Conservation (phyloP, 2,797 vertebrate genomes). For the Dendrocincla tyrannina region DNA sequence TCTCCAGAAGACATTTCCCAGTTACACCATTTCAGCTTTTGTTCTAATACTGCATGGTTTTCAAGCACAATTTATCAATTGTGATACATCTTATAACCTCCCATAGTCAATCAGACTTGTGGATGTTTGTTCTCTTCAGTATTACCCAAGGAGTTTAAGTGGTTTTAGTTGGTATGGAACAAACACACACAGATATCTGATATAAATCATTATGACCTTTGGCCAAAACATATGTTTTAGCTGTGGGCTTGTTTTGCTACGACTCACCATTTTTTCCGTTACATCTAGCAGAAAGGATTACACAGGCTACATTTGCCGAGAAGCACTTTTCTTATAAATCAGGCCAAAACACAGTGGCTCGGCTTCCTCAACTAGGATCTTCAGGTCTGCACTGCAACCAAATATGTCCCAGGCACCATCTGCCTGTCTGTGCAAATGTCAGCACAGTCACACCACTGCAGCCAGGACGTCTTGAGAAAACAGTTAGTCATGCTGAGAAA, state of each 20-base stretch:
- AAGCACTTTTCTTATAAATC: not conserved
- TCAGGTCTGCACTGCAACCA: slow-evolving; percentile 38
- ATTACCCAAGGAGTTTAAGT: not conserved
- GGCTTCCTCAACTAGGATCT: not conserved
- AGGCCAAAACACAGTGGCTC: not conserved
- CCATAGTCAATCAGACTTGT: not conserved
- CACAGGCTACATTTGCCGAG: not conserved
- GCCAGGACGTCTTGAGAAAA: slow-evolving; percentile 40
- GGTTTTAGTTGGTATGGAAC: not conserved
- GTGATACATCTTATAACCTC: not conserved
- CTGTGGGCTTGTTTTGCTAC: not conserved
- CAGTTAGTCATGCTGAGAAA: slow-evolving; percentile 33
- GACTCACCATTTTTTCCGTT: not conserved
- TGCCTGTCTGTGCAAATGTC: slow-evolving; percentile 47
- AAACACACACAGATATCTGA: not conserved
- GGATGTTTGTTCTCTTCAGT: not conserved
- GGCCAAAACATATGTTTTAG: slow-evolving; percentile 7
- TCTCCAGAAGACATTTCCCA: not conserved
- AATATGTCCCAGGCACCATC: slow-evolving; percentile 43
- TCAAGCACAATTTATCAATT: not conserved
- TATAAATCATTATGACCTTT: not conserved
- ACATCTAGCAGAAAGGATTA: not conserved
- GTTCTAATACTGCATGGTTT: not conserved
- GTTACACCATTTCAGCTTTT: not conserved
- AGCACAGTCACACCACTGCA: slow-evolving; percentile 19